These are phyloP conservation scores for Linhomoeus sp. DNA, from an alignment of 2,888 invertebrate genomes.

Conservation along the genomic window DNA sequence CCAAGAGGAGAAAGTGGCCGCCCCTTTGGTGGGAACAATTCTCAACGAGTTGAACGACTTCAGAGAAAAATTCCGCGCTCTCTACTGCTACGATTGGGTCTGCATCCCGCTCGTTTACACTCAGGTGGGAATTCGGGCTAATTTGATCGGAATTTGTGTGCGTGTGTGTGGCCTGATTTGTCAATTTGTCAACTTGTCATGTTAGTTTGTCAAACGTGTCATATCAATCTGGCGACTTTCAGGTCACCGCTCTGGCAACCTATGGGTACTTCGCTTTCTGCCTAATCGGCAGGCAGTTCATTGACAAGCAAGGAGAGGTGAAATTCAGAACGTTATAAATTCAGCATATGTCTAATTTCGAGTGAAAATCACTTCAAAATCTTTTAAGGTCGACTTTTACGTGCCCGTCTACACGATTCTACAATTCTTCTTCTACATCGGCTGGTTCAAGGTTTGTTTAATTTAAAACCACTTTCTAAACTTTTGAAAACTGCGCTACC, in stretches of 20 bases:
- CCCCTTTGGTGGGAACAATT: neutral
- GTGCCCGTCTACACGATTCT: neutral
- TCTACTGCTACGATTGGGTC: no score
- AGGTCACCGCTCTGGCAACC: constrained; percentile 1
- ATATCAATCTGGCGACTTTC: no score
- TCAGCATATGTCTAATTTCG: no score
- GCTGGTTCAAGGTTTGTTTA: constrained; percentile 2
- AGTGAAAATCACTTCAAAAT: no score
- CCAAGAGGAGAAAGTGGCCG: constrained; percentile 1
- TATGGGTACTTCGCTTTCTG: constrained; percentile 1
- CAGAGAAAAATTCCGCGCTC: constrained; percentile 8
- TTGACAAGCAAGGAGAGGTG: neutral
- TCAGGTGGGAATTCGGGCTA: no score
- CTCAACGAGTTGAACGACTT: constrained; percentile 1
- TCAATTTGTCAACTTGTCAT: no score
- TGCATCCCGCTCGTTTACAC: constrained; percentile 17
- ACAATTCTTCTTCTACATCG: constrained; percentile 2
- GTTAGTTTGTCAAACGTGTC: no score
- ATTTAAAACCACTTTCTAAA: no score
- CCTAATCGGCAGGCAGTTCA: constrained; percentile 1
- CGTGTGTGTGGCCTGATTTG: no score
- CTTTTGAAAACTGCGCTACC: no score
- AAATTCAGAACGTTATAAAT: no score
- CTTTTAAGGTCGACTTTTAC: neutral
- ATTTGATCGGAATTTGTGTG: no score